Percentiles rank a stretch among this genome's conserved stretches.
phyloP scores from a whole-genome alignment of 2,113 vertebrate species.

The Clinocottus analis region DNA sequence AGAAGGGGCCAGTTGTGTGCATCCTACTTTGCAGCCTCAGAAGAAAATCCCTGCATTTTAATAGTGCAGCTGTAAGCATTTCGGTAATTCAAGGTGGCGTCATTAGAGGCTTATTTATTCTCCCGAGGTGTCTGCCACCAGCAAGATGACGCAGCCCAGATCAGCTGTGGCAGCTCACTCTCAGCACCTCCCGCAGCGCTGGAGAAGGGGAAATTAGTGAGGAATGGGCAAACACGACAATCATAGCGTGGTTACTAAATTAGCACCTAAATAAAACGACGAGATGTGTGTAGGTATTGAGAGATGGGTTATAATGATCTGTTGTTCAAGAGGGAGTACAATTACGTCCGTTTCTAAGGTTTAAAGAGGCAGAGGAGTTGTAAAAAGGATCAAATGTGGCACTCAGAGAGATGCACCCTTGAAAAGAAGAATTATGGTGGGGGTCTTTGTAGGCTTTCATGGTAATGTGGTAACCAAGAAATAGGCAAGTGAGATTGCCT shows the following conservation, averaged over 20 bases:
- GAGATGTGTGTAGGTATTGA: constrained; percentile 31
- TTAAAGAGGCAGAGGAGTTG: constrained; percentile 27
- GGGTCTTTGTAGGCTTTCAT: constrained; percentile 31
- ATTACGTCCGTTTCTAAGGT: constrained; percentile 28
- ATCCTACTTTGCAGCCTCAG: constrained; percentile 45
- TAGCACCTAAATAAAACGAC: constrained; percentile 69
- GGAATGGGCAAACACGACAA: constrained; percentile 79
- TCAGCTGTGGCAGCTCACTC: constrained; percentile 76
- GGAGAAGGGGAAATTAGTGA: constrained; percentile 74
- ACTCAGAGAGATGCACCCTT: constrained; percentile 27
- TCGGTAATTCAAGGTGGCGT: constrained; percentile 79
- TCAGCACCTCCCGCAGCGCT: constrained; percentile 70
- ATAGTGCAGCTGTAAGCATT: constrained; percentile 79
- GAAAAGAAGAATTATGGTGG: constrained; percentile 5
- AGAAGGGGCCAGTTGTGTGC: constrained; percentile 49
- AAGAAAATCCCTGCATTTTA: constrained; percentile 74
- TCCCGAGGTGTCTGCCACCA: constrained; percentile 59
- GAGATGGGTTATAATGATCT: constrained; percentile 40
- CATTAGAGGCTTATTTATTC: constrained; percentile 83
- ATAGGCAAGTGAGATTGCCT: background rate
- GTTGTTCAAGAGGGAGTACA: constrained; percentile 7
- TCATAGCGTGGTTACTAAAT: constrained; percentile 75
- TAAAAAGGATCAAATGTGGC: constrained; percentile 20
- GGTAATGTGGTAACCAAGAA: constrained; percentile 13
- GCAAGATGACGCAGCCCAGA: constrained; percentile 67